Evolutionary conservation across 1,140 invertebrate species (phyloP).

Genomic region (Drosophila trapezifrons): DNA sequence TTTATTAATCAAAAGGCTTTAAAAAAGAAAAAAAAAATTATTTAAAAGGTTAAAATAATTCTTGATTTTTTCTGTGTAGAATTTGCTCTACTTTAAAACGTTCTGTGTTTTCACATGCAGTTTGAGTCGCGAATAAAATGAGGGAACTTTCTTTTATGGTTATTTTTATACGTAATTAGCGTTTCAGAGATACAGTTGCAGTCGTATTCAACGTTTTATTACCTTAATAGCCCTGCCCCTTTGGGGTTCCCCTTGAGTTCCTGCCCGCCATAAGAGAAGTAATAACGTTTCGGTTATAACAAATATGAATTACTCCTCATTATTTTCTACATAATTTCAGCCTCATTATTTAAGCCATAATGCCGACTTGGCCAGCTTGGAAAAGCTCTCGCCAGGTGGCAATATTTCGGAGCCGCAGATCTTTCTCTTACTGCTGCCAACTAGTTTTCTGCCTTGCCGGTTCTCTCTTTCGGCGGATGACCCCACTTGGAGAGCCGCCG

Average conservation of each 20-base stretch:
- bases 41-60: too few species aligned
- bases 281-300: conserved; percentile 8
- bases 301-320: conserved; percentile 11
- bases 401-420: not conserved
- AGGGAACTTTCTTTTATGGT: not conserved
- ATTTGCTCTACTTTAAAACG: too few species aligned
- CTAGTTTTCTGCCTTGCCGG: conserved; percentile 17
- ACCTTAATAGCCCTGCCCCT: not conserved
- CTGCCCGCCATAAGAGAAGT: not conserved
- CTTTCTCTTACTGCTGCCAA: conserved; percentile 22
- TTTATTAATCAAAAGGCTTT: too few species aligned
- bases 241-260: not conserved
- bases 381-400: conserved; percentile 35
- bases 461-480: conserved; percentile 11
- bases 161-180: not conserved
- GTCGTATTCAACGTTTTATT: not conserved
- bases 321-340: conserved; percentile 18
- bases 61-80: too few species aligned
- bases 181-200: not conserved
- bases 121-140: not conserved
- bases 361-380: not conserved
- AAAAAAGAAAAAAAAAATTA: too few species aligned
- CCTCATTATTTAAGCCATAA: conserved; percentile 17
- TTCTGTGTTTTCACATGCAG: not conserved
- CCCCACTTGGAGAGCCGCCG: conserved; percentile 9